Evolutionary conservation across 2,888 invertebrate species (phyloP), one percentile per base, ranked within the genome.

Genomic region (Parnassius apollo): DNA sequence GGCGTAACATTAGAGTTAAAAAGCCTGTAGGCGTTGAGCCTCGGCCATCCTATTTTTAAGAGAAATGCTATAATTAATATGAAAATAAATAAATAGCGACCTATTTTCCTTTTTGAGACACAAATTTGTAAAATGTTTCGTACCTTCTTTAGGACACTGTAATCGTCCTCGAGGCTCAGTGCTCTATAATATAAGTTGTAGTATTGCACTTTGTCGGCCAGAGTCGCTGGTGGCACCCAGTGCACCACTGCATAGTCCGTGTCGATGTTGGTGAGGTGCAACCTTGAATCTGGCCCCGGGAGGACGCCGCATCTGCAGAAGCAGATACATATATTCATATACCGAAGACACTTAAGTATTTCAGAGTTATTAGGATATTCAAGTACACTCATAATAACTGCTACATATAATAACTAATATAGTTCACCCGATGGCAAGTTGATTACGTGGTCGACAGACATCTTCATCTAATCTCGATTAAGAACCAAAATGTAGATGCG

Each of bases 281-380:
- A 91, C 57, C 93, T 91, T 0, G 93, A 93, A 0, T 97, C 97
- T 0, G 95, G 92, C 42, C 95, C 95, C 0, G 97, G 95, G 1
- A 97, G 91, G 0, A 96, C 96, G 0, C 96, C 96, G 83, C 97
- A 97, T 13, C 96, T 96, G 96, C 68, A 97, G 93, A 25, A 97
- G 92, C 78, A 97, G 97, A 88, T 95, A 96, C 51, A 95, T 95
- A 86, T 96, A 96, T 50, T 93, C 95, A 97, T 96, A 85, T 95
- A 96, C 64, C 96, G 94, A 64, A 97, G 92, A 79, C 97, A 97
- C 61, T 91, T 48, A 42, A 49, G 2, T 18, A 8, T 7, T 11
- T 9, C 10, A 48, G 10, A 35, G 12, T 54, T 45, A 25, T 50
- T n/a, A 48, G 46, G 10, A 18, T 7, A 18, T 1, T 22, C 50